These are phyloP conservation scores for Ictalurus furcatus DNA, from an alignment of 2,113 vertebrate species.

Conservation along the genomic window DNA sequence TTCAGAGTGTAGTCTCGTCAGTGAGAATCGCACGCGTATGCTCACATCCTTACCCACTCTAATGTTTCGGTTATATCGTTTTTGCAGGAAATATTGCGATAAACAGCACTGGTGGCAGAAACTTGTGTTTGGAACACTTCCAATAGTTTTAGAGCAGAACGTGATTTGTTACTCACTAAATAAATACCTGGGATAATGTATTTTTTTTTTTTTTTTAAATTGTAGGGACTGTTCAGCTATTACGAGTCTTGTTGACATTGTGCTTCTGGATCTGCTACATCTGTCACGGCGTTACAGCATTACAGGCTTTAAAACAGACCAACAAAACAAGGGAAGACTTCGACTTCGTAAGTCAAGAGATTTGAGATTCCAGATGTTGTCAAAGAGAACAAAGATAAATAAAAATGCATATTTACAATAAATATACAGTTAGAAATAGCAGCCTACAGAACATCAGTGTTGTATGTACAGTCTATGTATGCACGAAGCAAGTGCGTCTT, in stretches of 20 bases:
- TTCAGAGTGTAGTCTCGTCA: neutral
- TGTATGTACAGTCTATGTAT: conserved; percentile 72
- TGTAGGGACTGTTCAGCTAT: neutral
- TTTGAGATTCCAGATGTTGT: conserved; percentile 47
- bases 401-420: conserved; percentile 80
- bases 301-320: conserved; percentile 11
- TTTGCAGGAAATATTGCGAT: neutral
- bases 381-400: conserved; percentile 67
- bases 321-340: conserved; percentile 46
- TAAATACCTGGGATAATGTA: neutral
- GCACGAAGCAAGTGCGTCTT: conserved; percentile 79
- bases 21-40: neutral
- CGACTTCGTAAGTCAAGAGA: conserved; percentile 55
- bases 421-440: conserved; percentile 80
- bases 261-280: conserved; percentile 50
- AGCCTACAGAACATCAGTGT: conserved; percentile 79
- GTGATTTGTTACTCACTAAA: neutral
- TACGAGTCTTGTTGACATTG: conserved; percentile 34
- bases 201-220: neutral
- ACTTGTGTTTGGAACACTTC: neutral
- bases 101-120: neutral
- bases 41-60: neutral
- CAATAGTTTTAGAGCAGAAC: neutral
- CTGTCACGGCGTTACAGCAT: conserved; percentile 10
- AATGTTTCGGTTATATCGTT: neutral